Evolutionary conservation across 1,140 invertebrate species (phyloP).

Genomic region (Aplysia californica): DNA sequence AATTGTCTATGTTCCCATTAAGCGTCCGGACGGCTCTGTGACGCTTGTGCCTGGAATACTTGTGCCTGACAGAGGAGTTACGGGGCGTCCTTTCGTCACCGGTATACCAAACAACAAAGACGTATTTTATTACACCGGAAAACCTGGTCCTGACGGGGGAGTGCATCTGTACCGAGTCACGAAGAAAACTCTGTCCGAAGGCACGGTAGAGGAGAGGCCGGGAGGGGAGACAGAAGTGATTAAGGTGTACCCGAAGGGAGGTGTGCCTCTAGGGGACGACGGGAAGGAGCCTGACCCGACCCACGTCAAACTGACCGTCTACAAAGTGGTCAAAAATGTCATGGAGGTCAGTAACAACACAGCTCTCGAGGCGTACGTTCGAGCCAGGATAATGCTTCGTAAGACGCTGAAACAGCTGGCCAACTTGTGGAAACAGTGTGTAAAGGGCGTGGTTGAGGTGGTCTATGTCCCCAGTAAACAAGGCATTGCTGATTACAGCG

Average conservation of each 20-base stretch:
- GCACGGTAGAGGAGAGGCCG: too few species aligned
- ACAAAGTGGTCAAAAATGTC: conserved; percentile 27
- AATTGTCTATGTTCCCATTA: not conserved
- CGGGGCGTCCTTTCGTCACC: too few species aligned
- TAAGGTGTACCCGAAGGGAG: not conserved
- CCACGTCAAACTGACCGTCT: conserved; percentile 27
- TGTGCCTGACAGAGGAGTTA: not conserved
- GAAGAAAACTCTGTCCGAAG: too few species aligned
- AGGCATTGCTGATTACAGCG: not conserved
- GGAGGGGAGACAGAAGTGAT: too few species aligned
- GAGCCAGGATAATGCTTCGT: conserved; percentile 23
- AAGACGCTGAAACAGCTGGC: conserved; percentile 30
- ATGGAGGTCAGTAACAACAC: conserved; percentile 22
- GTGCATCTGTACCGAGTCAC: too few species aligned
- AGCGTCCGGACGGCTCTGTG: not conserved
- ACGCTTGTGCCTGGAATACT: not conserved
- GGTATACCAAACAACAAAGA: not conserved
- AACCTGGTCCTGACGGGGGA: not conserved
- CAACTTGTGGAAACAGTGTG: conserved; percentile 31
- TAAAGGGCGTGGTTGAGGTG: conserved; percentile 24
- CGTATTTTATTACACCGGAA: not conserved
- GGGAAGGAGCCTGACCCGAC: not conserved
- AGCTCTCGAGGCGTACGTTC: conserved; percentile 8
- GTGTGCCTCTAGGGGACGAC: not conserved
- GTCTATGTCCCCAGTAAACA: conserved; percentile 27